Evolutionary conservation across 92 coral and sea anemone genomes (phyloP).

Genomic region (Phenganax subtilis): DNA sequence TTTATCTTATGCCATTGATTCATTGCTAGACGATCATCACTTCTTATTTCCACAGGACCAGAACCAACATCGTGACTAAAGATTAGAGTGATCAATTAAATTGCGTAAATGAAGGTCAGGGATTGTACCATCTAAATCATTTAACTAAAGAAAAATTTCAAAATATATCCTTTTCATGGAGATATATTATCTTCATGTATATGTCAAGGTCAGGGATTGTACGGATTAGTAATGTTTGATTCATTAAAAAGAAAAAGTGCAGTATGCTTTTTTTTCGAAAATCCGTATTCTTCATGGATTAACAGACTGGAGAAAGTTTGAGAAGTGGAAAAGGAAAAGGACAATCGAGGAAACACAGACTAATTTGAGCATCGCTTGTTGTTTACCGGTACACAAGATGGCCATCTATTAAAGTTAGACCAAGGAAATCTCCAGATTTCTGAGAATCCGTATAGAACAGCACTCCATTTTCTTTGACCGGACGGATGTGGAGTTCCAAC

Average conservation of each 20-base stretch:
- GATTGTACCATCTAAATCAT: not conserved
- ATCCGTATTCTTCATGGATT: too few relatives aligned
- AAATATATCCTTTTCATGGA: not conserved
- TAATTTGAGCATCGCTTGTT: not conserved
- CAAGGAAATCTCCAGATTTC: conserved; percentile 28
- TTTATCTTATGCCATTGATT: conserved; percentile 17
- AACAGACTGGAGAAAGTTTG: too few relatives aligned
- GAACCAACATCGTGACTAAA: conserved; percentile 33
- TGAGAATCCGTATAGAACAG: conserved; percentile 21
- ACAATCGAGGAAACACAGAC: too few relatives aligned
- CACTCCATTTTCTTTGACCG: conserved; percentile 23
- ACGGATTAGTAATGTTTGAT: not conserved
- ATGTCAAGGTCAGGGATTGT: not conserved
- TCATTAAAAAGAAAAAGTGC: too few relatives aligned
- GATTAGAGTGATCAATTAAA: not conserved
- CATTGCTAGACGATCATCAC: conserved; percentile 14
- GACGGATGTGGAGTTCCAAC: conserved; percentile 28
- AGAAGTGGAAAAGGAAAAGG: too few relatives aligned
- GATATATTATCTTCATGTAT: not conserved
- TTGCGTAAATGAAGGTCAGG: not conserved
- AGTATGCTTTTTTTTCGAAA: too few relatives aligned
- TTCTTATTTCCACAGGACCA: conserved; percentile 16
- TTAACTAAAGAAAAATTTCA: not conserved
- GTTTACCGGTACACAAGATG: conserved; percentile 24
- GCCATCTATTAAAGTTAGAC: conserved; percentile 32